Evolutionary conservation across 2,113 vertebrate genomes (phyloP).

Genomic region (Delphinapterus leucas): DNA sequence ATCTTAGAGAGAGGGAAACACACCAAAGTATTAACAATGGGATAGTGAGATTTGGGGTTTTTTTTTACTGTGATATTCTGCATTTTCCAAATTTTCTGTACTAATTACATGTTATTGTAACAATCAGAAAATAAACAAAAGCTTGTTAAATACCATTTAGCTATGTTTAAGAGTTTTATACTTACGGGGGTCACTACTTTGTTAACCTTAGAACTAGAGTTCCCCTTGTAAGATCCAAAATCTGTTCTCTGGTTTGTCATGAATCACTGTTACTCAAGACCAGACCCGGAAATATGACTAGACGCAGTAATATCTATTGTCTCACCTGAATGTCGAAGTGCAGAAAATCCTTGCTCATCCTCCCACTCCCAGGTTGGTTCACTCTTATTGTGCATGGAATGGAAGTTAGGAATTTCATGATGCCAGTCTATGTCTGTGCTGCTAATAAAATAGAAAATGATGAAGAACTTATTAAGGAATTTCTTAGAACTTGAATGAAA

Average conservation of each 20-base stretch:
- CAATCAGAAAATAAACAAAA: background rate
- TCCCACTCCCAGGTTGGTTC: conserved; percentile 88
- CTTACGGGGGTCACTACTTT: background rate
- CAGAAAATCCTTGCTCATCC: conserved; percentile 94
- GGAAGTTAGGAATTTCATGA: conserved; percentile 81
- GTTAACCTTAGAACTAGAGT: background rate
- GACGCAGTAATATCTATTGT: accelerated
- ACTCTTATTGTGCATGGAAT: conserved; percentile 83
- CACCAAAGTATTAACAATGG: background rate
- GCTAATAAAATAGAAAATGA: conserved; percentile 60
- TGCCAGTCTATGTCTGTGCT: conserved; percentile 87
- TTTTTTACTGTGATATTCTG: background rate
- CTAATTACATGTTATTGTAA: background rate
- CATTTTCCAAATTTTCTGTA: conserved; percentile 7
- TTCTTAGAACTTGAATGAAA: background rate
- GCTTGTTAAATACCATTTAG: background rate
- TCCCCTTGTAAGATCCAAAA: background rate
- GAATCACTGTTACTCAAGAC: background rate
- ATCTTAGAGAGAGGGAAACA: background rate
- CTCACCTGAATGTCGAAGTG: conserved; percentile 94
- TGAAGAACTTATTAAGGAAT: background rate
- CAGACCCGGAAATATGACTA: background rate
- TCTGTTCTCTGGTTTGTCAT: background rate
- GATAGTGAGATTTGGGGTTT: background rate
- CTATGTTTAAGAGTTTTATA: background rate